These are phyloP conservation scores for Stichodactyla helianthus DNA, from an alignment of 64 coral and sea anemone genomes.

Conservation along the genomic window DNA sequence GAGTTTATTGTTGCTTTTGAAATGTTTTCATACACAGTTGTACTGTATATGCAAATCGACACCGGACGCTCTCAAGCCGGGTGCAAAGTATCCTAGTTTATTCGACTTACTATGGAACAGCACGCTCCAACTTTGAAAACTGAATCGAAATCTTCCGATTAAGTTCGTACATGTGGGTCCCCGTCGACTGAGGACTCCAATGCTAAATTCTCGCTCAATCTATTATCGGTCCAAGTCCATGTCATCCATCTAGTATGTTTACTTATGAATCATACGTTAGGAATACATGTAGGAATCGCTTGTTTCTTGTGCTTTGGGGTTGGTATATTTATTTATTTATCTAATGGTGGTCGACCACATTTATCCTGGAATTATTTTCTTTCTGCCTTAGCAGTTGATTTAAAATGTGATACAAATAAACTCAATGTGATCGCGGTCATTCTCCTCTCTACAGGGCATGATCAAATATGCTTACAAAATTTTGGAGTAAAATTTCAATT, in stretches of 20 bases:
- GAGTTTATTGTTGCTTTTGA: slow-evolving; percentile 13
- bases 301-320: background rate
- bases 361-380: background rate
- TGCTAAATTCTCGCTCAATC: background rate
- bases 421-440: background rate
- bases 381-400: background rate
- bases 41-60: background rate
- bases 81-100: background rate
- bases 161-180: background rate
- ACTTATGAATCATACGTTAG: slow-evolving; percentile 9
- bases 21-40: background rate
- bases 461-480: background rate
- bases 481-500: background rate
- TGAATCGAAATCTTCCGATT: background rate
- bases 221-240: background rate
- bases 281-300: background rate
- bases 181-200: background rate
- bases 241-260: background rate
- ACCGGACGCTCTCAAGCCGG: background rate
- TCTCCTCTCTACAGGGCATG: background rate
- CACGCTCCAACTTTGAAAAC: background rate
- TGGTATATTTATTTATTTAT: slow-evolving; percentile 14
- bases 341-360: slow-evolving; percentile 4
- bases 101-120: background rate
- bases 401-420: background rate